Evolutionary conservation across 1,140 invertebrate genomes (phyloP), one percentile per base, ranked within the genome.

Genomic region (Lineus longissimus): DNA sequence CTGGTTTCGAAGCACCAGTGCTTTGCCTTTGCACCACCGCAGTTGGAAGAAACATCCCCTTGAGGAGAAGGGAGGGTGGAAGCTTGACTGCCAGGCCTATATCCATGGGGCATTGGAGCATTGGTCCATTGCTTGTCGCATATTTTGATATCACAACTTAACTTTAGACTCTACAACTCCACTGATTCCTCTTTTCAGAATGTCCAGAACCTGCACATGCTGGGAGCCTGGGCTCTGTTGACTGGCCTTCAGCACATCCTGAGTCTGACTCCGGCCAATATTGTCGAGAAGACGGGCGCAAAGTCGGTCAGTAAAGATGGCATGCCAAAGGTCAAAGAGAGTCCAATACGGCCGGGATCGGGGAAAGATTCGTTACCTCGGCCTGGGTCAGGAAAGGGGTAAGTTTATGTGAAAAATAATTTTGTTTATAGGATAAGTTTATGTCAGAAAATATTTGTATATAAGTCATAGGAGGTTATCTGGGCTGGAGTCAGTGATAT

Each of bases 141-240:
- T n/a, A 36, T 54, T 41, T 47, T 58, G 41, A 64, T 33, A 7
- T 36, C 33, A 36, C 33, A 36, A 36, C 4, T 36, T 7, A n/a
- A n/a, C n/a, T n/a, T n/a, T n/a, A n/a, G n/a, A n/a, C n/a, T n/a
- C n/a, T n/a, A n/a, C n/a, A n/a, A n/a, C n/a, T n/a, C n/a, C n/a
- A n/a, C n/a, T n/a, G 11, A 43, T 43, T 51, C n/a, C 63, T 63
- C 65, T 71, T 80, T 74, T 15, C 76, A 91, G 88, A 87, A 91
- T 65, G 87, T 91, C 64, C 93, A 95, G 83, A 96, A 95, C 83
- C 88, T 94, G 74, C 82, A 94, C 54, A 86, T 94, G 76, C 88
- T 93, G 67, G 92, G 91, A 9, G 88, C 90, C 0, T 95, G 93
- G 93, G 84, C 94, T 27, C 77, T 95, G 17, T 85, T 94, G 19